Evolutionary conservation across 2,797 vertebrate species (phyloP).

Genomic region (Hapalemur alaotrensis): DNA sequence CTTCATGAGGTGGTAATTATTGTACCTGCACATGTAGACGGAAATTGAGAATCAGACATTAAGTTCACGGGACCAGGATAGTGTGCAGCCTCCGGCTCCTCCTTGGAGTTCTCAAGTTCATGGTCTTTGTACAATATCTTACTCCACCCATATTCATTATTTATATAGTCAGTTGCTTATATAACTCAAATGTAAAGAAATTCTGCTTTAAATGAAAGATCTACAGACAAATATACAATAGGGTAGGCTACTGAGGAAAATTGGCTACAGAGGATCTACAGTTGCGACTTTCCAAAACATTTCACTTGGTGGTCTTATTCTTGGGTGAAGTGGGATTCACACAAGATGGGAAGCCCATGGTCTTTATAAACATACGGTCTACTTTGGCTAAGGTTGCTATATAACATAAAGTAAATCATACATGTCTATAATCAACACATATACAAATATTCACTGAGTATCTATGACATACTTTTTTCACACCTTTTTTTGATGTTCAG

Average conservation of each 20-base stretch:
- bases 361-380: not conserved
- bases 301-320: not conserved
- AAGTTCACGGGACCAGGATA: not conserved
- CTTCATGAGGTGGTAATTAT: not conserved
- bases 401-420: not conserved
- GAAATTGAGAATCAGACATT: not conserved
- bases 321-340: not conserved
- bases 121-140: not conserved
- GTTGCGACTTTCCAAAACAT: not conserved
- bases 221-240: not conserved
- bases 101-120: not conserved
- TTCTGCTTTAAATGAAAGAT: not conserved
- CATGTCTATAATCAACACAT: not conserved
- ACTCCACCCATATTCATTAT: not conserved
- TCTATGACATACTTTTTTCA: not conserved
- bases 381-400: not conserved
- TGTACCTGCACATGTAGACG: not conserved
- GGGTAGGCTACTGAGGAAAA: not conserved
- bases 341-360: not conserved
- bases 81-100: not conserved
- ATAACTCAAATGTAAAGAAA: not conserved
- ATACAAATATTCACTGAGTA: not conserved
- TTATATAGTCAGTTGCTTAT: not conserved
- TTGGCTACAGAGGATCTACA: not conserved
- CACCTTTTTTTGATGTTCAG: not conserved